Evolutionary conservation across 2,797 vertebrate genomes (phyloP), one percentile per base, ranked within the genome.

Genomic region (Garrulus glandarius): DNA sequence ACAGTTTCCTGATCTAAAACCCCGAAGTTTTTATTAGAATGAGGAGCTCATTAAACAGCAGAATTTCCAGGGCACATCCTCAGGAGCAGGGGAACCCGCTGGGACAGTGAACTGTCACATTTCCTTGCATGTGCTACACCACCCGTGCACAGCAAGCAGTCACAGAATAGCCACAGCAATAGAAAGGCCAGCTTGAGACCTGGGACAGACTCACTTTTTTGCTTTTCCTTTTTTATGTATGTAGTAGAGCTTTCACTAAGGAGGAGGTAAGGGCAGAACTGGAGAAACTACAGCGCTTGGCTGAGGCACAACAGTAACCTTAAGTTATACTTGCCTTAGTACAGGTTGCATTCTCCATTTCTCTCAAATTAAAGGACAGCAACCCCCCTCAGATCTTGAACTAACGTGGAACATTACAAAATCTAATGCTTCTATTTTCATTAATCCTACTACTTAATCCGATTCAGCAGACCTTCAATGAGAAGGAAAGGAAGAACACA

Each of bases 361-460:
- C n/a, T 52, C 75, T 91, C 60, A 59, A 74, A 60, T 19, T 13
- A 43, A 87, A 44, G 23, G 26, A 86, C 68, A 84, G 55, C 5
- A 82, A 79, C 27, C 4, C 13, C 17, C 8, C 11, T 52, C 13
- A 67, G 59, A 76, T 41, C 63, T 24, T 69, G 36, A 92, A 15
- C 39, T 43, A 78, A 69, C 36, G 52, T 3, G 29, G 41, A 89
- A 74, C n/a, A 24, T 41, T 26, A 63, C 15, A 53, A 79, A 91
- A 96, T 60, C 32, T 67, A 70, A 39, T 20, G 34, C 26, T 67
- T 88, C 63, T 55, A 29, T 72, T 88, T 92, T 80, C 49, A 93
- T 89, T 83, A 80, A 84, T 89, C n/a, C 24, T 83, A 10, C 18
- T 74, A 71, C n/a, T 53, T 74, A 39, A 85, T 85, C 43, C 78